Base-by-base conservation (phyloP, 2,797 vertebrate species). In the Lacerta agilis region DNA sequence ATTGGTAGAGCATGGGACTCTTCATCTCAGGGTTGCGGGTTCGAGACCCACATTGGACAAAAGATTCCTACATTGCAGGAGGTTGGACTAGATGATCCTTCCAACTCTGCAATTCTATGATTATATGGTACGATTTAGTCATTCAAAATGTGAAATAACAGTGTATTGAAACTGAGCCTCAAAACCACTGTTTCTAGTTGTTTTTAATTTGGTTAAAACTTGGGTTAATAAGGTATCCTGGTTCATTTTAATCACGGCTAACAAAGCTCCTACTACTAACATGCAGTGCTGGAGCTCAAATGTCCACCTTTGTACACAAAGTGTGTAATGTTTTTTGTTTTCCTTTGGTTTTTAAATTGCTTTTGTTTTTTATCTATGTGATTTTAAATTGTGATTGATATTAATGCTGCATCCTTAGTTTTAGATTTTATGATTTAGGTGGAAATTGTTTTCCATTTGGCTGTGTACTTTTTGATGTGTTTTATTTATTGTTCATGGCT, bases 111-210 rank as follows among this genome's bases (percentile, higher is more conserved):
- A 49, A 13, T 49, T 49, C 45, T 49, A 49, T 71, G 38, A 36
- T 79, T 0, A 3, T 84, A 18, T 55, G 45, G 7, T 80, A 76
- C 29, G 64, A 33, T 77, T 23, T 83, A 76, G 23, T 79, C 2
- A 15, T 10, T 8, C 15, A 76, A 11, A 36, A 86, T 67, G 20
- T 85, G 67, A n/a, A 45, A 18, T 11, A 41, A 41, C 38, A 88
- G 20, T 86, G 27, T 18, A 38, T 5, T 45, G 15, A 11, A 45
- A 72, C 29, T 61, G 73, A 87, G 0, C 43, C 0, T 88, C 86
- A 82, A 85, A 89, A 83, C 76, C 33, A 45, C 77, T 87, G 64
- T 80, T 49, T 61, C 38, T 88, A 71, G 91, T 72, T 29, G 49
- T 9, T 43, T 89, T 88, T 55, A 66, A 41, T 83, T 83, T 83